Conservation (phyloP, 1,140 invertebrate genomes). For the Anadara kagoshimensis region DNA sequence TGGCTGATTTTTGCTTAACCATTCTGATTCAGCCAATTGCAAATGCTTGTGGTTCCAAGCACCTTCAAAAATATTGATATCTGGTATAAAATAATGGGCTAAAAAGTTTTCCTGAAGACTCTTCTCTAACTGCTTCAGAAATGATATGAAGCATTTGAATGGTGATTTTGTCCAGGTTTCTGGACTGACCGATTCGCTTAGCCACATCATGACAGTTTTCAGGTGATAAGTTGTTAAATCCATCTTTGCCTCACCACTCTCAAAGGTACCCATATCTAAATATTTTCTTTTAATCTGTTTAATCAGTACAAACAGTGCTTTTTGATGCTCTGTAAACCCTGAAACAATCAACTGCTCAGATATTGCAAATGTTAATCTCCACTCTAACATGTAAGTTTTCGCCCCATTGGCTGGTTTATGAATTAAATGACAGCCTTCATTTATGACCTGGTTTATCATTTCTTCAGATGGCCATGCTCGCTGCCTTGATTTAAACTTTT, state of each 20-base stretch:
- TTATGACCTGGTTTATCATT: not conserved
- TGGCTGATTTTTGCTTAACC: not conserved
- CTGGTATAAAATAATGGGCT: constrained; percentile 15
- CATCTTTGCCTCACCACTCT: constrained; percentile 15
- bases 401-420: not conserved
- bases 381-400: not conserved
- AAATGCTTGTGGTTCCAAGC: constrained; percentile 1
- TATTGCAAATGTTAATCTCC: constrained; percentile 22
- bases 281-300: constrained; percentile 19
- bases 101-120: constrained; percentile 6
- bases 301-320: constrained; percentile 13
- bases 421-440: constrained; percentile 9
- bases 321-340: constrained; percentile 17
- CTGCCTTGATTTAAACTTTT: not conserved
- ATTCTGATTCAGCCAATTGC: not conserved
- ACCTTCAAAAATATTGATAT: constrained; percentile 16
- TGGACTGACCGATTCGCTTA: constrained; percentile 6
- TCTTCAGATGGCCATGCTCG: constrained; percentile 6
- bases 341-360: constrained; percentile 10
- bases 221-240: constrained; percentile 22
- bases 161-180: not conserved
- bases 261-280: constrained; percentile 9
- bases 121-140: constrained; percentile 1
- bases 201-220: constrained; percentile 20
- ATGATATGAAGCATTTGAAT: not conserved